These are phyloP conservation scores for Ruditapes philippinarum DNA, from an alignment of 1,140 invertebrate genomes.

Conservation along the genomic window DNA sequence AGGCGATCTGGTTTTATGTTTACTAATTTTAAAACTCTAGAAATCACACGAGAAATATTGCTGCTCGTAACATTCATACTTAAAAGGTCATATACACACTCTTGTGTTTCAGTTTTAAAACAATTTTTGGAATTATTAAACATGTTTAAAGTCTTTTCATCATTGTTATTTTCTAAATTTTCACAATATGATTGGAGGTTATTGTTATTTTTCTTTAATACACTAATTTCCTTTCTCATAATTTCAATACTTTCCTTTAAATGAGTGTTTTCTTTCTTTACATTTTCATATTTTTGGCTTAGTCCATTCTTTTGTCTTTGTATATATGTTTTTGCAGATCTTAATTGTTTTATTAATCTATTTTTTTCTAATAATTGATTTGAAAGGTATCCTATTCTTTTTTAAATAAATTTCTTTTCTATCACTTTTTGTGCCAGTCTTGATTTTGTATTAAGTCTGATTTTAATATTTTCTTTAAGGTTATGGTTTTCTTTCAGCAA, in stretches of 20 bases:
- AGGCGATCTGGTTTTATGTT: conserved; percentile 19
- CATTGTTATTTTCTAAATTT: conserved; percentile 35
- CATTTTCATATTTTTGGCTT: not conserved
- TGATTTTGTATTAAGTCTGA: not conserved
- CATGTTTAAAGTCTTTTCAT: not conserved
- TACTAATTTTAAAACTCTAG: conserved; percentile 19
- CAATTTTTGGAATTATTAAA: conserved; percentile 5
- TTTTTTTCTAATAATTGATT: not conserved
- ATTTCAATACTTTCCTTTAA: not conserved
- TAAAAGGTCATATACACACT: conserved; percentile 36
- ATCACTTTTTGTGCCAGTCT: not conserved
- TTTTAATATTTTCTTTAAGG: not conserved
- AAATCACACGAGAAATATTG: conserved; percentile 39
- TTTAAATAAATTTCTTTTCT: not conserved
- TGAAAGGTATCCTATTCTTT: not conserved
- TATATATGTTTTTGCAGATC: conserved; percentile 29
- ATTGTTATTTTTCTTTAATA: conserved; percentile 2
- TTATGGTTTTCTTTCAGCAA: conserved; percentile 14
- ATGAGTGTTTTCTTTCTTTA: not conserved
- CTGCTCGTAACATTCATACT: conserved; percentile 32
- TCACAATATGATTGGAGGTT: not conserved
- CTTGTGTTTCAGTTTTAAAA: conserved; percentile 44
- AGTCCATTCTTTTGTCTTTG: not conserved
- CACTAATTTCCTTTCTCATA: not conserved
- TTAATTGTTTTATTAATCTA: not conserved